These are phyloP conservation scores for Tragopan temminckii DNA, from an alignment of 2,797 vertebrate genomes.

Conservation along the genomic window DNA sequence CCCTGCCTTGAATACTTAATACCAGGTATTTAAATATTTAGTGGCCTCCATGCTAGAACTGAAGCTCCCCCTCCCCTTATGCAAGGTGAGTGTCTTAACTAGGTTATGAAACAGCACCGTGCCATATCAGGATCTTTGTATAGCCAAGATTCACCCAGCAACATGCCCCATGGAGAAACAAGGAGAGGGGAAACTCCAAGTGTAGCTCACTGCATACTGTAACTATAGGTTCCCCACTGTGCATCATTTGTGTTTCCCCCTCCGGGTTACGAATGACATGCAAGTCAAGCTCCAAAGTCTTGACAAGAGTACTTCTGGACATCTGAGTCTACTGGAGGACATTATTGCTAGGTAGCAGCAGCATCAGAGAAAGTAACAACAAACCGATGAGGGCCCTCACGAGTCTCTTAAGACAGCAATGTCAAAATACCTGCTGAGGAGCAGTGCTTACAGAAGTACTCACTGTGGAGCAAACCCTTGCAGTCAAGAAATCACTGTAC, in stretches of 20 bases:
- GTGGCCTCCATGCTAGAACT: neutral
- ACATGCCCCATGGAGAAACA: rapidly evolving
- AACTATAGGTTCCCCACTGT: rapidly evolving
- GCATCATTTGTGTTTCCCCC: rapidly evolving
- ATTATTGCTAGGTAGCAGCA: neutral
- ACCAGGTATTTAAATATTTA: conserved; percentile 53
- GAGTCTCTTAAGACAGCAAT: neutral
- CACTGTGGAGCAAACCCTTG: neutral
- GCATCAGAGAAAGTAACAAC: neutral
- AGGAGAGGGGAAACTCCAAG: neutral
- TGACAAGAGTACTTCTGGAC: neutral
- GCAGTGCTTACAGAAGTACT: neutral
- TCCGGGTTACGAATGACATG: neutral
- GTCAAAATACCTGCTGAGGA: neutral
- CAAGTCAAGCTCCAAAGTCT: neutral
- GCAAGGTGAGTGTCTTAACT: neutral
- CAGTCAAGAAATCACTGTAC: neutral
- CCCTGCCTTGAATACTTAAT: conserved; percentile 8
- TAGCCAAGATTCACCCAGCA: neutral
- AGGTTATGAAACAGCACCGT: neutral
- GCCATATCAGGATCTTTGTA: neutral
- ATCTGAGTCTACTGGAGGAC: neutral
- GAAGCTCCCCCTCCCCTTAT: neutral
- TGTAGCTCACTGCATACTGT: rapidly evolving
- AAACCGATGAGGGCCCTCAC: neutral